Percentiles rank a stretch among this genome's conserved stretches.
These are phyloP conservation scores for Panonychus citri DNA, from an alignment of 1,140 invertebrate genomes.

Conservation along the genomic window DNA sequence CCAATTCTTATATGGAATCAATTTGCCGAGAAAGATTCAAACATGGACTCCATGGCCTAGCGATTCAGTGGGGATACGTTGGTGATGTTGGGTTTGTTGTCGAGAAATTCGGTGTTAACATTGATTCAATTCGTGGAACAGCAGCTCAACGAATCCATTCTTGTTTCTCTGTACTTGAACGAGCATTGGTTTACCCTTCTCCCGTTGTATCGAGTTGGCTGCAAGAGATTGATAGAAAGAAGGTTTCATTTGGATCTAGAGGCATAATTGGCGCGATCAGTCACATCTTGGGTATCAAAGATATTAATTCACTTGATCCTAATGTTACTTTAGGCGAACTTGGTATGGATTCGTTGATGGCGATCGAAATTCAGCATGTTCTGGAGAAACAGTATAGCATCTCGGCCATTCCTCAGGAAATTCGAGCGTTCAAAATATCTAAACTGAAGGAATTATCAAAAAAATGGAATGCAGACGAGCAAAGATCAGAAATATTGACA, in stretches of 20 bases:
- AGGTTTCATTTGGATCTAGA: slow-evolving; percentile 30
- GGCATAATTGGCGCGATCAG: slow-evolving; percentile 19
- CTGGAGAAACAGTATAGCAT: slow-evolving; percentile 11
- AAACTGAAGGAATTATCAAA: background rate
- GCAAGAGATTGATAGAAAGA: slow-evolving; percentile 27
- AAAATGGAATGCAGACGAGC: slow-evolving; percentile 6
- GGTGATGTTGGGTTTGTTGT: slow-evolving; percentile 78
- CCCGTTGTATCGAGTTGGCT: slow-evolving; percentile 10
- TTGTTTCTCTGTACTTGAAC: slow-evolving; percentile 58
- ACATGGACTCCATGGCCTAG: slow-evolving; percentile 44
- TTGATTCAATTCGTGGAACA: slow-evolving; percentile 69
- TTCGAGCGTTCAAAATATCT: slow-evolving; percentile 8
- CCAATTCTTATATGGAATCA: slow-evolving; percentile 87
- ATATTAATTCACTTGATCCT: slow-evolving; percentile 50
- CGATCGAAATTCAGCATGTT: slow-evolving; percentile 64
- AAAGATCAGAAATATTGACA: background rate
- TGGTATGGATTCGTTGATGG: slow-evolving; percentile 91
- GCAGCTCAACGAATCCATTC: slow-evolving; percentile 73
- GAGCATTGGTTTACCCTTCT: slow-evolving; percentile 27
- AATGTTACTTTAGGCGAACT: slow-evolving; percentile 58
- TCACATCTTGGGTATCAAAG: slow-evolving; percentile 35
- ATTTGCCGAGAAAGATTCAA: slow-evolving; percentile 28
- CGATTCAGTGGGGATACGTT: slow-evolving; percentile 93
- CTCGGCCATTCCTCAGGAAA: slow-evolving; percentile 4
- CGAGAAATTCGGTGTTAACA: slow-evolving; percentile 40